Evolutionary conservation across 2,888 invertebrate genomes (phyloP), one percentile per base, ranked within the genome.

Genomic region (Lasius platythorax): DNA sequence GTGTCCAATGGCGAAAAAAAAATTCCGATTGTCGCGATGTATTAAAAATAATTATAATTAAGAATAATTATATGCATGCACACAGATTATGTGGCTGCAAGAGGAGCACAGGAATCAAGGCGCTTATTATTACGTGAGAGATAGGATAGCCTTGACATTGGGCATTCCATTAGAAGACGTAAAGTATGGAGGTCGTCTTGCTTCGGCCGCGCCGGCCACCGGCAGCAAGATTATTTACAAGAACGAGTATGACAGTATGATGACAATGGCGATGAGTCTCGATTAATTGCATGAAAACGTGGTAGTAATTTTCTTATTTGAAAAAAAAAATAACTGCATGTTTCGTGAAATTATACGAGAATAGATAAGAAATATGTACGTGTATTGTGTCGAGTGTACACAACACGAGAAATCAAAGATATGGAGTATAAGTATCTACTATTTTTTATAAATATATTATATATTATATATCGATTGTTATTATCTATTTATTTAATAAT

Each of bases 21-120:
- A 30, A 63, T 33, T 63, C 15, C 9, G n/a, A 23, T 23, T 56
- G 0, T 11, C n/a, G 23, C 30, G 9, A 9, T 33, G 11, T 40
- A 15, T 23, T 4, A 12, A 23, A 12, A n/a, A 37, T 28, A 61
- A 28, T 18, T 8, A 8, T 63, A 37, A 18, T 37, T 64, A 11
- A 18, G 37, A n/a, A 6, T 37, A 37, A 66, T 72, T 53, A 67
- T 37, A 43, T 50, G 18, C 30, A 40, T 15, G 6, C 72, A 28
- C 68, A 28, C 67, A 93, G 93, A 85, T 94, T 53, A 95, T 96
- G 88, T 98, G 97, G 97, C 96, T 97, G 61, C 98, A 98, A 95
- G 98, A 98, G 95, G 98, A 99, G 94, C 98, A 98, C 94, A 98
- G 97, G 95, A 99, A 98, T 95, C 97, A 97, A 93, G 98, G 98